Evolutionary conservation across 2,888 invertebrate genomes (phyloP), one percentile per base, ranked within the genome.

Genomic region (Mythimna vitellina): DNA sequence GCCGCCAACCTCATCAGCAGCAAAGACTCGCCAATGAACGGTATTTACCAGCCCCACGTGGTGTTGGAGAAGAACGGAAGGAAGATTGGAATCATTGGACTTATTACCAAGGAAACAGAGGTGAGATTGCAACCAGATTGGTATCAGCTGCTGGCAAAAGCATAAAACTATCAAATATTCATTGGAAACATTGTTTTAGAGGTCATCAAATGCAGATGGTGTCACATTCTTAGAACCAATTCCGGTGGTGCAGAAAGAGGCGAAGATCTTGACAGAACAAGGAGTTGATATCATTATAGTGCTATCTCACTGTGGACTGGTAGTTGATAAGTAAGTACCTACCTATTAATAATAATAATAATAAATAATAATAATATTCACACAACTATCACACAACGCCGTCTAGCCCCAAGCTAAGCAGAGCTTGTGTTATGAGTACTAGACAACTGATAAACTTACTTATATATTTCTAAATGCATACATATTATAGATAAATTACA

Each of bases 211-310:
- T 69, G 96, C 98, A 0, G 97, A 96, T 42, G 96, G 97, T 5
- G 92, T 98, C 7, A 96, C 91, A 83, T 98, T 98, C 83, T 88
- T 96, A 20, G 97, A 98, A 83, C 98, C 98, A 86, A 96, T 97
- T 17, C 93, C 95, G 62, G 92, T 97, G 5, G 97, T 97, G 0
- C 94, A 97, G 68, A 94, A 92, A 63, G 97, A 98, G 93, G 97
- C 98, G 0, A 90, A 96, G 70, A 88, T 96, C 73, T 88, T 98
- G 17, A 96, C 96, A 3, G 94, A 96, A 4, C 92, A 97, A 87
- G 97, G 97, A 3, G 97, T 98, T 4, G 97, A 98, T 80, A 98
- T 98, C 20, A 98, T 98, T 68, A 97, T 99, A 78, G 98, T 98
- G 2, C 91, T 99, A 14, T 98, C 98, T 0, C 99, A 99, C 89